Conservation (phyloP, 1,140 invertebrate genomes). For the Apis mellifera region Amel_HAv3.1 CM009936.2:8479001-8479500, state of each 20-base stretch:
- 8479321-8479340: too few relatives aligned
- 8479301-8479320: too few relatives aligned
- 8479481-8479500: background rate
- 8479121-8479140: background rate
- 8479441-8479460: too few relatives aligned
- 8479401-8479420: background rate
- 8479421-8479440: too few relatives aligned
- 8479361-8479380: too few relatives aligned
- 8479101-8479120: background rate
- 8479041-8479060: background rate
- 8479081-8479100: background rate
- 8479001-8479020: slow-evolving; percentile 92
- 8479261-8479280: too few relatives aligned
- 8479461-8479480: background rate
- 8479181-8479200: background rate
- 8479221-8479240: too few relatives aligned
- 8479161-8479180: background rate
- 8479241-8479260: background rate
- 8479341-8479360: too few relatives aligned
- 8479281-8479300: too few relatives aligned
- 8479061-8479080: background rate
- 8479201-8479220: too few relatives aligned
- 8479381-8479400: background rate
- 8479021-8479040: slow-evolving; percentile 88
- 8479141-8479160: background rate